Base-by-base conservation (phyloP, 1,140 invertebrate genomes). In the Nasonia giraulti region DNA sequence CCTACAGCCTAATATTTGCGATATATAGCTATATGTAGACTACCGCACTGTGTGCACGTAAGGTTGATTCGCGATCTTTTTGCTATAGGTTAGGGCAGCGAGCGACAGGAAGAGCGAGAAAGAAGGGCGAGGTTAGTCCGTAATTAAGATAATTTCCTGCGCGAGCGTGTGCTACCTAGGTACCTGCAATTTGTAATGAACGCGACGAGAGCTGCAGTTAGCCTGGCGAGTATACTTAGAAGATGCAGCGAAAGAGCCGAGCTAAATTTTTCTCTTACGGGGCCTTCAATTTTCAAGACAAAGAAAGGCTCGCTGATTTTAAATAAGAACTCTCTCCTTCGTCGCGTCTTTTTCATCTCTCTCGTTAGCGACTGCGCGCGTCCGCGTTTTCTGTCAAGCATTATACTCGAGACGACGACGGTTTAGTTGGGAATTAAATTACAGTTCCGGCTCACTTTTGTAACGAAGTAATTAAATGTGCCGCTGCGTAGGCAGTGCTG, bases 141-240 rank as follows among this genome's bases (percentile, higher is more conserved):
- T n/a, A 71, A 71, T 71, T 71, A 71, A 71, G 31, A 33, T 71
- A 71, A 11, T 71, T 71, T 71, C 68, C 27, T 27, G 23, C 31
- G 10, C 68, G 12, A 2, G 50, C 40, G 27, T 69, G 66, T 69
- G 11, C 66, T 69, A n/a, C 68, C 23, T 23, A 23, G 23, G 23
- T 23, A 23, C 23, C 68, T 71, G 68, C 68, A 71, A 71, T 71
- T 10, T 71, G 10, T 17, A 71, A 71, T 33, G 68, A 31, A 31
- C 68, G 68, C 68, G 1, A 37, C 33, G 33, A 3, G 68, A 20
- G 68, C 55, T n/a, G 1, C 17, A 62, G 55, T 62, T 62, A 20
- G 55, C 20, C 12, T 14, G 3, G 50, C 0, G 27, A 27, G 27
- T 27, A 27, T 27, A 27, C 27, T 27, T 27, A 27, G 27, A 27